A percentile compares a stretch with the other conserved stretches of the same genome.
These are phyloP conservation scores for Bergia sp. DNA, from an alignment of 92 coral and sea anemone genomes.

Conservation along the genomic window DNA sequence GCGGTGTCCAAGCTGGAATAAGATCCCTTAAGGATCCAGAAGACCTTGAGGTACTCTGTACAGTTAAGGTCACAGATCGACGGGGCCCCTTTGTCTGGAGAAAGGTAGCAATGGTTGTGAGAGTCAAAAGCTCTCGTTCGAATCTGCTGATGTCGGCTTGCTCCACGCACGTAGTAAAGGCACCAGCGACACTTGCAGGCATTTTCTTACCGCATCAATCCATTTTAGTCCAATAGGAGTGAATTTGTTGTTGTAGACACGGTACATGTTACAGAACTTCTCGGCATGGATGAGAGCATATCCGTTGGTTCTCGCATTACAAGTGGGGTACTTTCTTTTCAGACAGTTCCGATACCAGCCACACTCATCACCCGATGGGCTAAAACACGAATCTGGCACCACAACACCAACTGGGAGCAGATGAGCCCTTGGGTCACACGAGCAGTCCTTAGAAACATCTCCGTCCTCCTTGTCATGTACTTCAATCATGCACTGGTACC, in stretches of 20 bases:
- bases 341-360: constrained; percentile 70
- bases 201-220: constrained; percentile 63
- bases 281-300: constrained; percentile 63
- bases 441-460: too few species aligned
- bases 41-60: constrained; percentile 53
- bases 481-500: too few species aligned
- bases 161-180: constrained; percentile 45
- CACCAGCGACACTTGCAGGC: constrained; percentile 65
- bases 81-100: constrained; percentile 53
- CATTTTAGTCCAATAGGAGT: constrained; percentile 49
- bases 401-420: too few species aligned
- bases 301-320: constrained; percentile 41
- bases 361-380: constrained; percentile 59
- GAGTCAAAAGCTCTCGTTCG: constrained; percentile 49
- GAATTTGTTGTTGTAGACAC: constrained; percentile 30
- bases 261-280: constrained; percentile 57
- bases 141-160: constrained; percentile 50
- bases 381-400: not conserved
- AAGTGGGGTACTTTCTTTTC: constrained; percentile 56
- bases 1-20: constrained; percentile 54
- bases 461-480: too few species aligned
- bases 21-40: constrained; percentile 62
- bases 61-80: constrained; percentile 64
- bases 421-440: too few species aligned
- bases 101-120: constrained; percentile 58